Evolutionary conservation across 2,113 vertebrate species (phyloP).

Genomic region (Blennius ocellaris): DNA sequence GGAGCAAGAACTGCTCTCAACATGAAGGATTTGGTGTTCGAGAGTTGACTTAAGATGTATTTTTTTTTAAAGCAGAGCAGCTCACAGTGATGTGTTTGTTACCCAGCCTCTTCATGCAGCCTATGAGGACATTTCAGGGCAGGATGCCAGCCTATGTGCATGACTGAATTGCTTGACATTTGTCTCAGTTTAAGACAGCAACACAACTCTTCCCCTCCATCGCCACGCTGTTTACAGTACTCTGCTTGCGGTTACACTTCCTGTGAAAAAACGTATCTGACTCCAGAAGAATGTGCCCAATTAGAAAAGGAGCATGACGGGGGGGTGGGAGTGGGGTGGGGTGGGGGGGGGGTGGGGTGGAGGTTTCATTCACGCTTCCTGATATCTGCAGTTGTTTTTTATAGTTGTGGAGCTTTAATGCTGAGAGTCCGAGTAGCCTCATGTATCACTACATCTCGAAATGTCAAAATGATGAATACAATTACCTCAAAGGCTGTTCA

Average conservation of each 20-base stretch:
- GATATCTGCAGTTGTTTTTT: too few species aligned
- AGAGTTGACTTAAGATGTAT: conserved; percentile 1
- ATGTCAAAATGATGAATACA: too few species aligned
- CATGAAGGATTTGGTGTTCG: not conserved
- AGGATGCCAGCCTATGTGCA: conserved; percentile 52
- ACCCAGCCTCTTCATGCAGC: conserved; percentile 15
- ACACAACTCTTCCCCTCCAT: conserved; percentile 8
- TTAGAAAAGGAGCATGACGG: conserved; percentile 48
- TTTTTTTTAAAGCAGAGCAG: conserved; percentile 16
- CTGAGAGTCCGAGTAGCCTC: too few species aligned
- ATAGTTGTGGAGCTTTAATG: too few species aligned
- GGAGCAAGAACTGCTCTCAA: not conserved
- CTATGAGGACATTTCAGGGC: conserved; percentile 42
- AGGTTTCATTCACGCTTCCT: not conserved
- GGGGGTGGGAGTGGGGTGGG: too few species aligned
- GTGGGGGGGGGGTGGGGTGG: too few species aligned
- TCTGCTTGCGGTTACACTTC: conserved; percentile 72
- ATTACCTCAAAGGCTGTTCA: too few species aligned
- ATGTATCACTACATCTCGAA: too few species aligned
- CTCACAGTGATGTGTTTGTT: conserved; percentile 12
- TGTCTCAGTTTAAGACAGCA: conserved; percentile 47
- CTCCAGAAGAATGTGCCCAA: conserved; percentile 74
- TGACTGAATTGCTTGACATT: conserved; percentile 56
- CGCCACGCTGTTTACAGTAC: conserved; percentile 39
- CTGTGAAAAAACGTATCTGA: conserved; percentile 72